These are phyloP conservation scores for Helicoverpa armigera DNA, from an alignment of 1,140 invertebrate species.

Conservation along the genomic window DNA sequence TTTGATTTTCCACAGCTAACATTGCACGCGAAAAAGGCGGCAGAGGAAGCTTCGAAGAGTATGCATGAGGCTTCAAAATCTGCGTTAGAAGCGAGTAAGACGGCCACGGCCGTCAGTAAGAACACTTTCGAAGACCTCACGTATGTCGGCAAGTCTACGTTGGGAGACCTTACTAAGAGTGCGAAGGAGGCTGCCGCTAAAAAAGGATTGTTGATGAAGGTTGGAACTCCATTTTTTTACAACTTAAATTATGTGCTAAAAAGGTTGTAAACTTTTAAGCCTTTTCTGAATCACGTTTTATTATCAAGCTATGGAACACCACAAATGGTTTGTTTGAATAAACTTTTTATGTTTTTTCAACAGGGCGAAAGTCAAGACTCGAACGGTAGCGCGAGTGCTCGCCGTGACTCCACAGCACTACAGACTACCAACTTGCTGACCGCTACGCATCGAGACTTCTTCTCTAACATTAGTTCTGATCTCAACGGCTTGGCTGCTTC, in stretches of 20 bases:
- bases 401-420: slow-evolving; percentile 82
- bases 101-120: slow-evolving; percentile 94
- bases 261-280: background rate
- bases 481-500: slow-evolving; percentile 96
- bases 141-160: slow-evolving; percentile 94
- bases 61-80: slow-evolving; percentile 93
- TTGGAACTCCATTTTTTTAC: slow-evolving; percentile 64
- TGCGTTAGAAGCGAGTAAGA: slow-evolving; percentile 95
- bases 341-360: background rate
- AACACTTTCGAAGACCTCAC: slow-evolving; percentile 95
- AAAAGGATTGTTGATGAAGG: slow-evolving; percentile 93
- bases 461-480: slow-evolving; percentile 95
- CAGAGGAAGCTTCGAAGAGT: slow-evolving; percentile 94
- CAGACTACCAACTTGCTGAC: slow-evolving; percentile 82
- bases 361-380: slow-evolving; percentile 80
- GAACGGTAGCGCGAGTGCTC: slow-evolving; percentile 48
- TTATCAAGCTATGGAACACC: no score
- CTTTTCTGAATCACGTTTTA: background rate
- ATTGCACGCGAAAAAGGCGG: slow-evolving; percentile 95
- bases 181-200: slow-evolving; percentile 95
- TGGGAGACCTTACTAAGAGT: slow-evolving; percentile 96
- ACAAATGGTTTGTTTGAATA: background rate
- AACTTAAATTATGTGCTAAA: no score
- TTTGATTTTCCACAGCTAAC: slow-evolving; percentile 88
- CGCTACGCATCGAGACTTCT: slow-evolving; percentile 91